These are phyloP conservation scores for Tenualosa ilisha DNA, from an alignment of 2,797 vertebrate species.

Conservation along the genomic window DNA sequence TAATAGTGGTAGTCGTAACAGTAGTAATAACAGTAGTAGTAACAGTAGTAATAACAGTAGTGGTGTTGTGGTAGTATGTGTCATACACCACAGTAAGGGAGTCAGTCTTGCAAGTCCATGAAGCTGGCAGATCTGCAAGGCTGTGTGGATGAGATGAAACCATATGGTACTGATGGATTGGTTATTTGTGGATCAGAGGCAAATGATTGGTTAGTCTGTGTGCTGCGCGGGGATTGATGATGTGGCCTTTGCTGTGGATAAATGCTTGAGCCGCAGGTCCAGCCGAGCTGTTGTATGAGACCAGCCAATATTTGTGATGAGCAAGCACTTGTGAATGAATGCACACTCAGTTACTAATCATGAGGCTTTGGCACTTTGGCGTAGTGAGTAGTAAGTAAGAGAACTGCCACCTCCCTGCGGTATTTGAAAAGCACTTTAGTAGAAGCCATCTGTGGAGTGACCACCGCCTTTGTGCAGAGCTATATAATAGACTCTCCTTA, in stretches of 20 bases:
- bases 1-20: too few species aligned
- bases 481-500: neutral
- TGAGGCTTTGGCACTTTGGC: neutral
- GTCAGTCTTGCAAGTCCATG: too few species aligned
- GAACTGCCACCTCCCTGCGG: neutral
- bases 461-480: neutral
- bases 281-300: neutral
- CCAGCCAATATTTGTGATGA: neutral
- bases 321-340: neutral
- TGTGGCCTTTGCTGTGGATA: neutral
- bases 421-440: neutral
- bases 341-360: neutral
- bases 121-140: too few species aligned
- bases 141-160: too few species aligned
- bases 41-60: too few species aligned
- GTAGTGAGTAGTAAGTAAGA: neutral
- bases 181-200: neutral
- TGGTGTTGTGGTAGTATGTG: too few species aligned
- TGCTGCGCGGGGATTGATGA: neutral
- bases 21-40: too few species aligned
- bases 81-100: too few species aligned
- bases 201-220: neutral
- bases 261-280: neutral
- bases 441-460: neutral
- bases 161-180: neutral